These are phyloP conservation scores for Drosophila austrosaltans DNA, from an alignment of 2,888 invertebrate genomes.

Conservation along the genomic window DNA sequence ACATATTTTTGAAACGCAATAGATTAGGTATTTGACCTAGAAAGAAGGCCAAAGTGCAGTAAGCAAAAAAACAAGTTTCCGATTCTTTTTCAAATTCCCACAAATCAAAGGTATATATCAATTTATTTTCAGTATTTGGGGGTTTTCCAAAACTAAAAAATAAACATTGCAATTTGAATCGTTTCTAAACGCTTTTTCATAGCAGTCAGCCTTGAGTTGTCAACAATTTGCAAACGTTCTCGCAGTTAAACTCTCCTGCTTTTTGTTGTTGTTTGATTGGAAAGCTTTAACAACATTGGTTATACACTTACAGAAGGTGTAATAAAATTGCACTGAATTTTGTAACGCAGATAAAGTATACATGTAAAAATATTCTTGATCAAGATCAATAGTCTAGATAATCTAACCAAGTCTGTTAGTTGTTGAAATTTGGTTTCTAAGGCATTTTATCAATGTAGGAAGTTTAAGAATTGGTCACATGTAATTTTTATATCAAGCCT, in stretches of 20 bases:
- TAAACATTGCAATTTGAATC: not conserved
- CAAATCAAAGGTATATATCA: not conserved
- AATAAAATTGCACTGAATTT: no score
- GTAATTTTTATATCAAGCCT: no score
- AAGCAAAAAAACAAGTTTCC: slow-evolving; percentile 21
- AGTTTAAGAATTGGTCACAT: no score
- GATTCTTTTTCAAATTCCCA: not conserved
- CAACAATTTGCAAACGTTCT: slow-evolving; percentile 24
- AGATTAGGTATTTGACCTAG: slow-evolving; percentile 44
- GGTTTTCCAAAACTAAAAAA: not conserved
- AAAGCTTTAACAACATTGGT: slow-evolving; percentile 3
- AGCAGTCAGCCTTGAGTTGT: slow-evolving; percentile 40
- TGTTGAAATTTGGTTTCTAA: no score
- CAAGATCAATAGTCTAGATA: no score
- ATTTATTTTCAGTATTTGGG: not conserved
- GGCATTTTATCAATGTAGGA: no score
- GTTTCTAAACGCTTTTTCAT: not conserved
- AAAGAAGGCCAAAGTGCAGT: slow-evolving; percentile 23
- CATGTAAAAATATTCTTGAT: no score
- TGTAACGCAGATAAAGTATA: no score
- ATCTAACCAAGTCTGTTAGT: no score
- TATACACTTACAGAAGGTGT: no score
- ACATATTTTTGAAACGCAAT: slow-evolving; percentile 58
- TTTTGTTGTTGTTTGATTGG: not conserved
- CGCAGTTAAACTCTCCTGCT: not conserved